phyloP scores from a whole-genome alignment of 2,888 invertebrate genomes.

The Diarsia dahlii region DNA sequence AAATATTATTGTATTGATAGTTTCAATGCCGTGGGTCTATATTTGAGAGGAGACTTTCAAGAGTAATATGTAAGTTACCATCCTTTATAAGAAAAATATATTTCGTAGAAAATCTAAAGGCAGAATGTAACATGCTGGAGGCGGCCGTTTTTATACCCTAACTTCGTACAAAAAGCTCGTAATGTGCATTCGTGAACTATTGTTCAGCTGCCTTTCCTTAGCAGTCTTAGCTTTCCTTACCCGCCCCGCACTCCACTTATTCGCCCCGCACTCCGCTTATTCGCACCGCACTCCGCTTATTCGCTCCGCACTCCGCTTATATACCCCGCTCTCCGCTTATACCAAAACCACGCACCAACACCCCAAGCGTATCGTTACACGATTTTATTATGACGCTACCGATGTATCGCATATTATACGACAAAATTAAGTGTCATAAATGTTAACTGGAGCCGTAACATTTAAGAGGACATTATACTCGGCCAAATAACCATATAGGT shows the following conservation, averaged over 20 bases:
- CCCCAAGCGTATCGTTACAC: constrained; percentile 82
- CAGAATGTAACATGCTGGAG: no score
- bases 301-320: constrained; percentile 23
- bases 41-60: not conserved
- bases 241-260: constrained; percentile 15
- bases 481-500: constrained; percentile 75
- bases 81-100: not conserved
- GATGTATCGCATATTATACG: constrained; percentile 78
- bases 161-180: not conserved
- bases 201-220: no score
- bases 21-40: not conserved
- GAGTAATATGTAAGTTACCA: not conserved
- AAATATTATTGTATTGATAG: not conserved
- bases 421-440: constrained; percentile 89
- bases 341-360: constrained; percentile 59
- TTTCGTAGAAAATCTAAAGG: not conserved
- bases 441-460: constrained; percentile 83
- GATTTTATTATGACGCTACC: constrained; percentile 85
- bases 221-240: rapidly evolving
- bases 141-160: not conserved
- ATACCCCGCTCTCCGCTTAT: constrained; percentile 20
- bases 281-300: constrained; percentile 23
- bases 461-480: constrained; percentile 80
- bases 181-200: not conserved
- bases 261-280: constrained; percentile 23